Evolutionary conservation across 2,113 vertebrate genomes (phyloP).

Genomic region (Vireo altiloquus): DNA sequence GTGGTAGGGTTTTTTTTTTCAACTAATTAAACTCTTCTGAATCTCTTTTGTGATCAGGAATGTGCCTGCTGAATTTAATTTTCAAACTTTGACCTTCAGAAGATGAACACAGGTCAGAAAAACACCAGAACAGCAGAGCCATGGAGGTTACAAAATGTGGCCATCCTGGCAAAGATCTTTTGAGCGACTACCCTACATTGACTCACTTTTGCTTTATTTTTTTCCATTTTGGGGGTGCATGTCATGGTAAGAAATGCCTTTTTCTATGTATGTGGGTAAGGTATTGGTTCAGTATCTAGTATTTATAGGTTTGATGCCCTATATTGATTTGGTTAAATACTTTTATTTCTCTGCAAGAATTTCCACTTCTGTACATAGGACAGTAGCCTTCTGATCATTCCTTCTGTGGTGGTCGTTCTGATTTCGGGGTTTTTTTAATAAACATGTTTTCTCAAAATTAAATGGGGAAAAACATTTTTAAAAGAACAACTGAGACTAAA

Average conservation of each 20-base stretch:
- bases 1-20: neutral
- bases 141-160: neutral
- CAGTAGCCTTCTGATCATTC: neutral
- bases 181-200: neutral
- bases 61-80: neutral
- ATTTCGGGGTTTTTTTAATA: neutral
- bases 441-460: neutral
- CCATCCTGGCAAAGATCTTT: neutral
- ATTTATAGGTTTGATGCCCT: neutral
- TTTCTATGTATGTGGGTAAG: neutral
- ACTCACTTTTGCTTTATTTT: neutral
- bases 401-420: neutral
- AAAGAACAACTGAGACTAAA: neutral
- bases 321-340: neutral
- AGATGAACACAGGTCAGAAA: neutral
- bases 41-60: neutral
- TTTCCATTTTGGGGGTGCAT: neutral
- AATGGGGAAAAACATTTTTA: neutral
- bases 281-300: neutral
- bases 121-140: neutral
- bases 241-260: neutral
- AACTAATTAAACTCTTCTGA: neutral
- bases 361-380: neutral
- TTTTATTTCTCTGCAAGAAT: neutral
- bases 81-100: neutral